Evolutionary conservation across 2,797 vertebrate species (phyloP).

Genomic region (Tragelaphus oryx): DNA sequence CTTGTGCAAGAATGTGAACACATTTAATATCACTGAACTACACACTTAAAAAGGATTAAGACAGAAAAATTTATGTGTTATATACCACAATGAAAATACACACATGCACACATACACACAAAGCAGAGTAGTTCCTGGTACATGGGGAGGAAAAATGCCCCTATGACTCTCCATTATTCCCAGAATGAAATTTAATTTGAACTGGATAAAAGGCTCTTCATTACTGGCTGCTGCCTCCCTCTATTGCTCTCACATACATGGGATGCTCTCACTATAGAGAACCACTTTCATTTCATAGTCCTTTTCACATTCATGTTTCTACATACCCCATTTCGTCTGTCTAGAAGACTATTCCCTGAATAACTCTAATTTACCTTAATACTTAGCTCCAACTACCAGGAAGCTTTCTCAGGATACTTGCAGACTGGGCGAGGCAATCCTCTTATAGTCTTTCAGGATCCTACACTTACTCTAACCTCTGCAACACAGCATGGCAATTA

Average conservation of each 20-base stretch:
- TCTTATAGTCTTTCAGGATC: neutral
- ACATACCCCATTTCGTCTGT: too few relatives aligned
- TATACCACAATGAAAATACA: neutral
- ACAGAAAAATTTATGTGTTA: neutral
- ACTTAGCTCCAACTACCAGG: neutral
- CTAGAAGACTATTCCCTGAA: neutral
- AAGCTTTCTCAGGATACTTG: neutral
- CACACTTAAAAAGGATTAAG: neutral
- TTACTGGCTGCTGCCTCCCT: too few relatives aligned
- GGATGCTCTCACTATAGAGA: neutral
- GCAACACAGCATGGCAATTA: rapidly evolving
- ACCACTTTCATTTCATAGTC: neutral
- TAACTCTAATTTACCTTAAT: neutral
- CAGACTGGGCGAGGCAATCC: too few relatives aligned
- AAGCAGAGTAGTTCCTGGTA: neutral
- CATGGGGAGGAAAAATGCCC: neutral
- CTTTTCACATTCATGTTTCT: neutral
- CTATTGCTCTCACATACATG: neutral
- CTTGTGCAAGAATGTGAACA: neutral
- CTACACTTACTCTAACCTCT: neutral
- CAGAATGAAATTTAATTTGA: neutral
- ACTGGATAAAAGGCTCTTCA: neutral
- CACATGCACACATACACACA: neutral
- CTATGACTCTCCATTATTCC: neutral
- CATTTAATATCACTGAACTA: neutral